Conservation (phyloP, 1,140 invertebrate genomes). For the Armadillidium nasatum region DNA sequence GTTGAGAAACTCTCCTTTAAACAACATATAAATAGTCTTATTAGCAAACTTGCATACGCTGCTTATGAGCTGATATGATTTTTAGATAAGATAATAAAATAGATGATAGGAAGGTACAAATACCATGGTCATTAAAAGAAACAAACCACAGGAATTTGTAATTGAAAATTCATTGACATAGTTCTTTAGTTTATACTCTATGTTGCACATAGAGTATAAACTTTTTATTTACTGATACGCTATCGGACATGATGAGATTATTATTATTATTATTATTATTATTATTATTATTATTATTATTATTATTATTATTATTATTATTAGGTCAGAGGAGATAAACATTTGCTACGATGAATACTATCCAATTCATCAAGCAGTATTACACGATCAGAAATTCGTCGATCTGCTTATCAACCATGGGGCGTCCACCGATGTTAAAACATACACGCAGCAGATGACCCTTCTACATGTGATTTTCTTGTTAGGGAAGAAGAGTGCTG, state of each 20-base stretch:
- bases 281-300: conserved; percentile 13
- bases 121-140: no score
- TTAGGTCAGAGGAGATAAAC: conserved; percentile 63
- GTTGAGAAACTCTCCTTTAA: no score
- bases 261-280: conserved; percentile 16
- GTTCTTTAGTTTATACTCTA: neutral
- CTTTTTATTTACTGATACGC: neutral
- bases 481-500: conserved; percentile 59
- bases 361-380: conserved; percentile 66
- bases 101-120: no score
- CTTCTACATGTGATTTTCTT: conserved; percentile 47
- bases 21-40: no score
- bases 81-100: no score
- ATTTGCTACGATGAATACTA: conserved; percentile 70
- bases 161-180: no score
- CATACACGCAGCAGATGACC: conserved; percentile 69
- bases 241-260: neutral
- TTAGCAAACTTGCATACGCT: no score
- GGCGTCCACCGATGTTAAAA: conserved; percentile 63
- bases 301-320: neutral
- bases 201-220: neutral
- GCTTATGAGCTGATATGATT: no score
- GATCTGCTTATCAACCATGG: conserved; percentile 61
- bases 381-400: conserved; percentile 63
- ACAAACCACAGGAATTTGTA: no score